Conservation (phyloP, 2,113 vertebrate genomes). For the Ctenodactylus gundi region DNA sequence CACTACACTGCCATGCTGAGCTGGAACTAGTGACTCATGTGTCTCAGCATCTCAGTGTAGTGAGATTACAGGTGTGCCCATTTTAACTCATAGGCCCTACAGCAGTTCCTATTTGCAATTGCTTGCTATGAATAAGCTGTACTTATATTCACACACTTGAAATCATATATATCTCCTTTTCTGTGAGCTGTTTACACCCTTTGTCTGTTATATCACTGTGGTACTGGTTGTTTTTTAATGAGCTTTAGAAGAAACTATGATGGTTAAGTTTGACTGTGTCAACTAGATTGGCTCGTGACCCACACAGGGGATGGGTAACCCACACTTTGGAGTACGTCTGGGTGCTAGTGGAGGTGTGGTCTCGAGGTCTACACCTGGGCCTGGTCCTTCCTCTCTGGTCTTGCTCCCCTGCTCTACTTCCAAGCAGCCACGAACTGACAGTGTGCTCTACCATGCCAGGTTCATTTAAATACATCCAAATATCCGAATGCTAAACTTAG, state of each 20-base stretch:
- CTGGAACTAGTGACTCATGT: not conserved
- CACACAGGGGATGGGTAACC: no score
- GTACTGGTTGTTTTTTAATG: not conserved
- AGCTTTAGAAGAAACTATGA: slow-evolving; percentile 7
- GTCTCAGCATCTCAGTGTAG: not conserved
- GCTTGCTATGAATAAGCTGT: not conserved
- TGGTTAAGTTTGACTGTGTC: no score
- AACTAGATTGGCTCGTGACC: no score
- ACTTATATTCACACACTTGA: not conserved
- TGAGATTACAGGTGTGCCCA: not conserved
- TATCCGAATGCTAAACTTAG: slow-evolving; percentile 59
- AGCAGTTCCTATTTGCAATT: not conserved
- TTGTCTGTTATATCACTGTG: no score
- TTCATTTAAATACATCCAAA: slow-evolving; percentile 63
- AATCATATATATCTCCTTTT: not conserved
- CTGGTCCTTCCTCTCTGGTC: no score
- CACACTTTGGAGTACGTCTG: no score
- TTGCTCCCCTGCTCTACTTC: no score
- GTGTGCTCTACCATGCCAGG: no score
- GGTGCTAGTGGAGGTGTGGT: no score
- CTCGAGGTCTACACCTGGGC: no score
- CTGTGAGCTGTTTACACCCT: not conserved
- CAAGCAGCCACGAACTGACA: no score
- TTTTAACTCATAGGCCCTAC: not conserved
- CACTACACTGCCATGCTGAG: not conserved